phyloP scores from a whole-genome alignment of 2,888 invertebrate genomes.

The Gymnoscelis rufifasciata region DNA sequence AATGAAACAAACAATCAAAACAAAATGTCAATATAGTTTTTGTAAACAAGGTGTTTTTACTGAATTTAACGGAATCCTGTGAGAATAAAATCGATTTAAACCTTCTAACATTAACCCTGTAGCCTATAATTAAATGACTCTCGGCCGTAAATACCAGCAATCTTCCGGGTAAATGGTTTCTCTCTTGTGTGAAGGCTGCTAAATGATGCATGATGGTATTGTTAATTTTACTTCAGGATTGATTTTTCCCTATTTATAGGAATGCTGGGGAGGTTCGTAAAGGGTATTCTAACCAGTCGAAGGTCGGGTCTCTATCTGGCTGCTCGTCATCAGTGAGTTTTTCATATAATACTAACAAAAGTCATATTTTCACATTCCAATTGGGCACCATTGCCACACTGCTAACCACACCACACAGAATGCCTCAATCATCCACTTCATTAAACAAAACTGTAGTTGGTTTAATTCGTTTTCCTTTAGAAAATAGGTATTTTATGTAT shows the following conservation, averaged over 20 bases:
- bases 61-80: conserved; percentile 43
- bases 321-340: conserved; percentile 84
- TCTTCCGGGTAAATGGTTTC: conserved; percentile 72
- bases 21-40: conserved; percentile 21
- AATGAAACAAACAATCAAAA: neutral
- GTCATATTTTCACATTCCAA: conserved; percentile 1
- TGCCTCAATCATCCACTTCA: no score
- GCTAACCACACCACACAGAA: no score
- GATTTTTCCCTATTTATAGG: conserved; percentile 78
- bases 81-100: conserved; percentile 37
- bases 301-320: conserved; percentile 83
- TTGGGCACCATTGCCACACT: no score
- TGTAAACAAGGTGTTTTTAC: conserved; percentile 40
- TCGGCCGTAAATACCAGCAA: conserved; percentile 75
- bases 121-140: conserved; percentile 62
- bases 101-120: conserved; percentile 33
- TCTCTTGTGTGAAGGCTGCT: conserved; percentile 47
- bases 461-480: no score
- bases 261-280: conserved; percentile 75
- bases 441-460: no score
- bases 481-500: no score
- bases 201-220: conserved; percentile 63
- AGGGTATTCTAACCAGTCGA: conserved; percentile 77
- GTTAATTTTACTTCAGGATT: conserved; percentile 62
- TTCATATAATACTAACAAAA: neutral